These are phyloP conservation scores for Trichonephila inaurata DNA, from an alignment of 1,140 invertebrate genomes.

Conservation along the genomic window DNA sequence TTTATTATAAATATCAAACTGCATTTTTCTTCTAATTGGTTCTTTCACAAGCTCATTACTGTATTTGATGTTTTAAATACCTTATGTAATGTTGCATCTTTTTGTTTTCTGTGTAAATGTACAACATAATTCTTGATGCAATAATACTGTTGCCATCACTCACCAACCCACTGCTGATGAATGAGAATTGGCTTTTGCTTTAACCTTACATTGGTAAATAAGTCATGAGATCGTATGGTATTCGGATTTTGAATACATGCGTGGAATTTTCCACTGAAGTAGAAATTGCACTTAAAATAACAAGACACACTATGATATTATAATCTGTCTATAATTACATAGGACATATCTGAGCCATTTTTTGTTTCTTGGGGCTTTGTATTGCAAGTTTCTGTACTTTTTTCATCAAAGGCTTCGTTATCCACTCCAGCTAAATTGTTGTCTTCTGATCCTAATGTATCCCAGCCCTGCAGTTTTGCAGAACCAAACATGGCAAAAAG, in stretches of 20 bases:
- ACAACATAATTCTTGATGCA: no score
- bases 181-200: no score
- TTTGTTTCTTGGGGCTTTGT: background rate
- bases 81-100: no score
- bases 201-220: background rate
- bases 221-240: background rate
- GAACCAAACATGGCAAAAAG: slow-evolving; percentile 89
- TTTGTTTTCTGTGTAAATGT: no score
- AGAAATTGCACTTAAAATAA: background rate
- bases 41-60: no score
- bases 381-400: background rate
- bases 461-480: slow-evolving; percentile 91
- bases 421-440: background rate
- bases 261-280: slow-evolving; percentile 4
- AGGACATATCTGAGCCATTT: background rate
- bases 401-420: slow-evolving; percentile 23
- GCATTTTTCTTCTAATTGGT: no score
- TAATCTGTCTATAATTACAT: background rate
- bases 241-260: background rate
- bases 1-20: no score
- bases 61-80: no score
- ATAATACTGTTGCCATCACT: no score
- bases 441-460: background rate
- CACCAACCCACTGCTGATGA: no score
- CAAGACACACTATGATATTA: background rate